phyloP scores from a whole-genome alignment of 2,797 vertebrate species.

The Chelon labrosus region DNA sequence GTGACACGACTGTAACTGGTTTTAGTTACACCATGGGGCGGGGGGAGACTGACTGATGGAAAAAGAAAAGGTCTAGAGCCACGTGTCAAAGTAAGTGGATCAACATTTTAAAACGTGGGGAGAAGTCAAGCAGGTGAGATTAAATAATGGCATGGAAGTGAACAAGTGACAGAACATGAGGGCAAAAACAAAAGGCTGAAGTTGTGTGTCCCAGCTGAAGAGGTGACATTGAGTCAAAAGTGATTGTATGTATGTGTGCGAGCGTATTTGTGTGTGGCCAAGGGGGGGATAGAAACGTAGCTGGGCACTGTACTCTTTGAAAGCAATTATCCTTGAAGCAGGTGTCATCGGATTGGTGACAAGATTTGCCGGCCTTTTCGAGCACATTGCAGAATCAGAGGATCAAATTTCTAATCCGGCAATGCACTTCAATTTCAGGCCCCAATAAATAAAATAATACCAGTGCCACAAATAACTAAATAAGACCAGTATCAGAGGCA shows the following conservation, averaged over 20 bases:
- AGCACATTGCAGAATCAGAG: constrained; percentile 34
- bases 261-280: constrained; percentile 22
- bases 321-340: constrained; percentile 72
- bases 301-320: constrained; percentile 35
- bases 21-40: background rate
- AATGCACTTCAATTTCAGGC: constrained; percentile 48
- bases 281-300: background rate
- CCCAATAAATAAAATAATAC: constrained; percentile 59
- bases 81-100: constrained; percentile 11
- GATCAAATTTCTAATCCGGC: constrained; percentile 46
- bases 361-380: constrained; percentile 40
- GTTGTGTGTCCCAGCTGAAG: constrained; percentile 6
- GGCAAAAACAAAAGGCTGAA: constrained; percentile 15
- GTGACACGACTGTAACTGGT: background rate
- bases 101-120: constrained; percentile 20
- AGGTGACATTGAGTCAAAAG: background rate
- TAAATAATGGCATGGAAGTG: too few species aligned
- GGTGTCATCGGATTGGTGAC: constrained; percentile 55
- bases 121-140: background rate
- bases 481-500: constrained; percentile 15
- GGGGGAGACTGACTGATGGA: too few species aligned
- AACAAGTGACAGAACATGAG: background rate
- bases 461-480: constrained; percentile 33
- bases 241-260: too few species aligned
- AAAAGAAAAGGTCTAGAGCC: background rate